These are phyloP conservation scores for Zophobas morio DNA, from an alignment of 1,140 invertebrate genomes.

Conservation along the genomic window DNA sequence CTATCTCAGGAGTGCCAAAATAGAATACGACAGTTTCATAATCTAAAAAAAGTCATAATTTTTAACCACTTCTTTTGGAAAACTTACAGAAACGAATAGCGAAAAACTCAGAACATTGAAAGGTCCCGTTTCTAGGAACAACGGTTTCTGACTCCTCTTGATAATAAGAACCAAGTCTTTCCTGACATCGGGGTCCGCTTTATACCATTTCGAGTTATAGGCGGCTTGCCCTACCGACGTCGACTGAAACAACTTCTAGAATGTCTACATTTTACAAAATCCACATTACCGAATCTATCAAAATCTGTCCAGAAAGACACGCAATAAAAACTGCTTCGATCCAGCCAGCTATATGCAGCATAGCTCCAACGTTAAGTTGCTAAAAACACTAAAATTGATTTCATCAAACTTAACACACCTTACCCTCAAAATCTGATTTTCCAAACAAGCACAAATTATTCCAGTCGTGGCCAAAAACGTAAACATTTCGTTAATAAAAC, in stretches of 20 bases:
- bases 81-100: constrained; percentile 32
- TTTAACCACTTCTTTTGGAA: neutral
- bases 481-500: constrained; percentile 15
- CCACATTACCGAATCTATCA: constrained; percentile 4
- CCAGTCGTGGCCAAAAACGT: constrained; percentile 11
- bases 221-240: neutral
- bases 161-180: constrained; percentile 18
- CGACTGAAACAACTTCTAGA: neutral
- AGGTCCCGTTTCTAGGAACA: constrained; percentile 15
- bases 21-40: constrained; percentile 34
- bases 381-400: neutral
- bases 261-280: neutral
- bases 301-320: constrained; percentile 14
- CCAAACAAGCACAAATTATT: constrained; percentile 32
- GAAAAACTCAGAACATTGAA: constrained; percentile 13
- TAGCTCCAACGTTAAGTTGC: neutral
- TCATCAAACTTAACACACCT: neutral
- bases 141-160: constrained; percentile 2
- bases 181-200: neutral
- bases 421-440: constrained; percentile 29
- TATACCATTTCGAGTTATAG: constrained; percentile 28
- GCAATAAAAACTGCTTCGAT: constrained; percentile 9
- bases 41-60: constrained; percentile 1
- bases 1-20: constrained; percentile 6
- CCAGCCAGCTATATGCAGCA: constrained; percentile 21